Percentiles rank a stretch among this genome's conserved stretches.
Conservation (phyloP, 2,113 vertebrate genomes). For the Spermophilus dauricus region DNA sequence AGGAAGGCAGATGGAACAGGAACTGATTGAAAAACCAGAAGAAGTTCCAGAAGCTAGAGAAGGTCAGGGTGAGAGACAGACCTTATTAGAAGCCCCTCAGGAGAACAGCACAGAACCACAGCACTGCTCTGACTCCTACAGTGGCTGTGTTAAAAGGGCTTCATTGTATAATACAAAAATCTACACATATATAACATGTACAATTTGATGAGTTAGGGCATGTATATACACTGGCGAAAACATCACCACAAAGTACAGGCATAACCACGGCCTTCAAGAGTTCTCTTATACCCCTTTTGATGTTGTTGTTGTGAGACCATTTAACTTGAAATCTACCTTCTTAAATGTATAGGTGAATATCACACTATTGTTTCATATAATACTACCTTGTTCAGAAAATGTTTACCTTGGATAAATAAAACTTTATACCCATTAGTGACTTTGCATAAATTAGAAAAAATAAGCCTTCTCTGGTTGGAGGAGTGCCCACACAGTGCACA, state of each 20-base stretch:
- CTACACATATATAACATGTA: background rate
- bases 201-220: background rate
- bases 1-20: background rate
- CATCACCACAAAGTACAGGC: background rate
- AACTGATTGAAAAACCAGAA: background rate
- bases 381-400: background rate
- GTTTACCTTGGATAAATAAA: background rate
- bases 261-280: background rate
- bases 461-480: background rate
- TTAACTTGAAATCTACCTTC: background rate
- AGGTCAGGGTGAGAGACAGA: background rate
- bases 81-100: fast-evolving
- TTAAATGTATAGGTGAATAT: background rate
- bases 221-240: background rate
- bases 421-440: background rate
- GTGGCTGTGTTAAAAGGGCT: background rate
- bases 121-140: too few species aligned
- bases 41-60: background rate
- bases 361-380: background rate
- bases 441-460: background rate
- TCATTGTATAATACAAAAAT: background rate
- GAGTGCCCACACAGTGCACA: background rate
- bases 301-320: background rate
- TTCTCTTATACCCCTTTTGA: background rate
- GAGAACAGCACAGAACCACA: background rate